Conservation (phyloP, 2,113 vertebrate species). For the Bambusicola thoracicus region DNA sequence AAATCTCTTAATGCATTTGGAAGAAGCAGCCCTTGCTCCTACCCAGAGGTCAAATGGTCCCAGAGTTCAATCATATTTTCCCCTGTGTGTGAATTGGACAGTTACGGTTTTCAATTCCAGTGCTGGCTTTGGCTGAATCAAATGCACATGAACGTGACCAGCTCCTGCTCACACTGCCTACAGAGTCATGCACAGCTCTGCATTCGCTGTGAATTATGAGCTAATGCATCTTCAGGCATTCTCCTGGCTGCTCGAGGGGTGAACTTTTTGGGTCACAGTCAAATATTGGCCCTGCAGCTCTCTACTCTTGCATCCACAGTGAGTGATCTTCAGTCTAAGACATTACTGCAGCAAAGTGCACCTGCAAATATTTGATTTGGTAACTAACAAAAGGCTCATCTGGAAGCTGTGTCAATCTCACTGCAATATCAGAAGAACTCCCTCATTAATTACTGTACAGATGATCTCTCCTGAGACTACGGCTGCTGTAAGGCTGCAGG, state of each 20-base stretch:
- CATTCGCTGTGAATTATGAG: not conserved
- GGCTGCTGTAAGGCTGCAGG: not conserved
- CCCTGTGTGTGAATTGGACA: not conserved
- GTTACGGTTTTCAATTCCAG: not conserved
- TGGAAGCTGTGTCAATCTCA: not conserved
- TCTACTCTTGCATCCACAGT: not conserved
- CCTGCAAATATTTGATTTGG: conserved; percentile 38
- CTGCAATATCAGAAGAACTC: conserved; percentile 17
- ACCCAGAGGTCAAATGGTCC: not conserved
- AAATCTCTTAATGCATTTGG: not conserved
- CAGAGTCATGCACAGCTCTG: not conserved
- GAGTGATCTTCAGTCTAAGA: not conserved
- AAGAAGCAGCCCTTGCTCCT: not conserved
- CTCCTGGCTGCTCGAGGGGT: not conserved
- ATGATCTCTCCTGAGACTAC: not conserved
- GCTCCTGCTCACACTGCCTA: not conserved
- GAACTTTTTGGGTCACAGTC: not conserved
- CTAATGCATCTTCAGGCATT: not conserved
- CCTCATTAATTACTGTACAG: conserved; percentile 2
- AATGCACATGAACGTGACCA: not conserved
- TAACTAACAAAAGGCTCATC: conserved; percentile 14
- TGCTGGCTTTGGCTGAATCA: not conserved
- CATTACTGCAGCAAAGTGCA: conserved; percentile 8
- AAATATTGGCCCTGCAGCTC: not conserved
- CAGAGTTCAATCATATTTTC: not conserved